A percentile compares a stretch with the other conserved stretches of the same genome.
These are phyloP conservation scores for Ginglymostoma cirratum DNA, from an alignment of 2,113 vertebrate species.

Conservation along the genomic window DNA sequence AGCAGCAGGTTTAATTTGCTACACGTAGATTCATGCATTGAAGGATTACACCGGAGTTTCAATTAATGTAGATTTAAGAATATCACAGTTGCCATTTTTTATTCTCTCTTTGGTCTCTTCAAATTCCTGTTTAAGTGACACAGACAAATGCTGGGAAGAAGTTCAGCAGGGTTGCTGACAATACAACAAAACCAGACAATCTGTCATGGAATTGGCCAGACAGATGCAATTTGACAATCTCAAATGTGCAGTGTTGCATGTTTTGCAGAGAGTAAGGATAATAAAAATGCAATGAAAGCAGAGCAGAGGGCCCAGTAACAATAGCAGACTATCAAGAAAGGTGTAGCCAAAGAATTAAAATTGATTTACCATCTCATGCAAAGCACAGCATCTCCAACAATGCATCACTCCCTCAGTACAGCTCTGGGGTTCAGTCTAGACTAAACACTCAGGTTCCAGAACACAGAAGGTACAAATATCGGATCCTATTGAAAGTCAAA, in stretches of 20 bases:
- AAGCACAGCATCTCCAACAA: neutral
- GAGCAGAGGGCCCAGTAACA: neutral
- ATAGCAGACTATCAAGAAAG: neutral
- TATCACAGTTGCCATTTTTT: neutral
- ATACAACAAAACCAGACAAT: conserved; percentile 14
- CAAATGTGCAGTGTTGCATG: neutral
- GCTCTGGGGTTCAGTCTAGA: neutral
- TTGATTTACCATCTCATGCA: neutral
- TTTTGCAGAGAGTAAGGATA: neutral
- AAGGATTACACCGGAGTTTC: neutral
- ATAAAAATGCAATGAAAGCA: neutral
- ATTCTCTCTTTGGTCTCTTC: neutral
- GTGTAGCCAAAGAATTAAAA: neutral
- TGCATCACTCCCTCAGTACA: neutral
- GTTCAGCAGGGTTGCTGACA: neutral
- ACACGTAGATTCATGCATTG: neutral
- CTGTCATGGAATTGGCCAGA: neutral
- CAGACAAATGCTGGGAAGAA: neutral
- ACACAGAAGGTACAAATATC: too few relatives aligned
- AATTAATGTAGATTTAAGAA: conserved; percentile 2
- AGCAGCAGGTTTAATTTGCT: neutral
- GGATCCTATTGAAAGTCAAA: too few relatives aligned
- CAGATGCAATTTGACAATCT: neutral
- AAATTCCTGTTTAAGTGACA: neutral
- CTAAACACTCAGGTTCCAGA: neutral